These are phyloP conservation scores for Schizotus pectinicornis DNA, from an alignment of 2,888 invertebrate genomes.

Conservation along the genomic window DNA sequence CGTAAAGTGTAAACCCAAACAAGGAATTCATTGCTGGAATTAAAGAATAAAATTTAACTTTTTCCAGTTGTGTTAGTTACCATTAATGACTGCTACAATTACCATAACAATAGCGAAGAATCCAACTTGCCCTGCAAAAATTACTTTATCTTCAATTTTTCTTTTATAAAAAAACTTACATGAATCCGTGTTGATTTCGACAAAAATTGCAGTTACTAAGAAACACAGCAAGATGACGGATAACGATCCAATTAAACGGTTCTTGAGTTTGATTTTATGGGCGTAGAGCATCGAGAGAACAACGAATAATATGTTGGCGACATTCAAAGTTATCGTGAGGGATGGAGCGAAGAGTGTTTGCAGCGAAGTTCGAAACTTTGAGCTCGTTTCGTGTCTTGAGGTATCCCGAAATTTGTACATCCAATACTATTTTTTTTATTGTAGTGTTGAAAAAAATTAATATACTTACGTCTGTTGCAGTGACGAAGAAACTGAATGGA, in stretches of 20 bases:
- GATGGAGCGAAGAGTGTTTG: conserved; percentile 8
- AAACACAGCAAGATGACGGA: conserved; percentile 6
- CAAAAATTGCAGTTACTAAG: conserved; percentile 14
- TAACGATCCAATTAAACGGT: conserved; percentile 4
- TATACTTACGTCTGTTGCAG: conserved; percentile 18
- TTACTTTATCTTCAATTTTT: no score
- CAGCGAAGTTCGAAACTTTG: conserved; percentile 6
- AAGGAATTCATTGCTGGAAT: conserved; percentile 18
- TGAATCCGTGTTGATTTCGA: conserved; percentile 28
- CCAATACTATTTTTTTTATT: conserved; percentile 13
- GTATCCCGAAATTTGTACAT: conserved; percentile 23
- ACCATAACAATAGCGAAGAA: no score
- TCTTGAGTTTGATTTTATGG: background rate
- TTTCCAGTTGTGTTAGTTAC: conserved; percentile 22
- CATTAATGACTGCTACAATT: conserved; percentile 3
- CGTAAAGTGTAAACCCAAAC: conserved; percentile 9
- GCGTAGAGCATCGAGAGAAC: conserved; percentile 2
- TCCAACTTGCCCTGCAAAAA: no score
- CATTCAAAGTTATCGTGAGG: conserved; percentile 2
- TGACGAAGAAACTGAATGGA: conserved; percentile 9
- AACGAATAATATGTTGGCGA: conserved; percentile 5
- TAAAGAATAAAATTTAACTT: background rate
- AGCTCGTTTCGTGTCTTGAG: conserved; percentile 1
- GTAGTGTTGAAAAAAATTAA: background rate
- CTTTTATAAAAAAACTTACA: conserved; percentile 22